Evolutionary conservation across 2,888 invertebrate genomes (phyloP), one percentile per base, ranked within the genome.

Genomic region (Ochlodes sylvanus): DNA sequence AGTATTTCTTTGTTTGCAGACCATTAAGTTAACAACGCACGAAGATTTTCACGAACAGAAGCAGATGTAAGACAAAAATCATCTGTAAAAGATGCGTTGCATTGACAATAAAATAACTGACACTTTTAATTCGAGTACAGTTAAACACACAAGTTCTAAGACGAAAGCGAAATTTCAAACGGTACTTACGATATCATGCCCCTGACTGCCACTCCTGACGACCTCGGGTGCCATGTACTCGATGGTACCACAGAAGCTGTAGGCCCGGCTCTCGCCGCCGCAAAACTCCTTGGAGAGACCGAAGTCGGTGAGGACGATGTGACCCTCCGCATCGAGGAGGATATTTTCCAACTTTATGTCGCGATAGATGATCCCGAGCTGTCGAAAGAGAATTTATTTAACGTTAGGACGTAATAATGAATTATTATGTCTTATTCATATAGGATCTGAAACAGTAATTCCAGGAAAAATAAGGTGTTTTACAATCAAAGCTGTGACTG

Each of bases 331-430:
- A 93, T 99, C 99, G 73, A 99, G 94, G 34, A 99, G 94, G 71
- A 99, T 99, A 89, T 99, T 99, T 90, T 99, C 99, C 76, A 99
- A 93, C 85, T 99, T 99, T 77, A 99, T 98, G 90, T 99, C 99
- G 70, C 99, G 96, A 93, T 99, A 99, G 83, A 99, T 99, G 71
- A 99, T 98, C 74, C 98, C 98, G 88, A 98, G 94, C 97, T 98
- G 95, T n/a, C 93, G 75, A 61, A 38, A 61, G 69, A 72, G 62
- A 41, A 27, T 32, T 3, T 1, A 19, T 10, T 19, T 19, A 3
- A 19, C n/a, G 15, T 17, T 27, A 27, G 5, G 27, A 27, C 27
- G 27, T 27, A 27, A 2, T 27, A 27, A 27, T 27, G 2, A 27
- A 27, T 27, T 2, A 27, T 4, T 5, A 27, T 27, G 27, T 27